Base-by-base conservation (phyloP, 2,888 invertebrate genomes). In the Oxyscelio sp. region DNA sequence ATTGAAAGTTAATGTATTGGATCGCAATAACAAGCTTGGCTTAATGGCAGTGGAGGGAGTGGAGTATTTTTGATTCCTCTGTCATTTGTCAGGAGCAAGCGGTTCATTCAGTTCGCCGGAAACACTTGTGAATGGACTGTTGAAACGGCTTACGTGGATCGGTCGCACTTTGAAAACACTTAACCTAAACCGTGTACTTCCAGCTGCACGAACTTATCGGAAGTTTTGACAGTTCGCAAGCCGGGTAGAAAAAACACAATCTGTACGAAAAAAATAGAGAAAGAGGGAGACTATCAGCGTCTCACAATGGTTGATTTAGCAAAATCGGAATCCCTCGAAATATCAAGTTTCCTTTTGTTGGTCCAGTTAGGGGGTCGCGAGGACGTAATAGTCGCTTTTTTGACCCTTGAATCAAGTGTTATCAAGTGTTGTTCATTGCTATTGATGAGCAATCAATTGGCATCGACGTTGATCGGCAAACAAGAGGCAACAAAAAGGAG, bases 41-140 rank as follows among this genome's bases (percentile, higher is more conserved):
- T 83, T 70, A 83, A 85, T 83, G 85, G 66, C 70, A 77, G 75
- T 85, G 54, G 74, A 85, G n/a, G 66, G 48, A 77, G 68, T 78
- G 17, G 71, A n/a, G 66, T 63, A 85, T 80, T 80, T 85, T 81
- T 85, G 80, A 85, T 73, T 80, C 27, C 43, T 15, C 40, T 52
- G 19, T 61, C 74, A 54, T 56, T 74, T 54, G 54, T n/a, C 34
- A 56, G 34, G 40, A 17, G 48, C 77, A 31, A 54, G 80, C 73
- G 31, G 73, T 78, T 80, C 80, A 80, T 83, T 85, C 80, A 73
- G 63, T 80, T 78, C 65, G 78, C 78, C 75, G 82, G 82, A 79
- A 82, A 79, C 71, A 59, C 59, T 65, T 75, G 79, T 84, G 75
- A 71, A 81, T 77, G 85, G 81, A 74, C 74, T 66, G 34, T 15